phyloP scores from a whole-genome alignment of 2,888 invertebrate species.

The Watsonalla cultraria region DNA sequence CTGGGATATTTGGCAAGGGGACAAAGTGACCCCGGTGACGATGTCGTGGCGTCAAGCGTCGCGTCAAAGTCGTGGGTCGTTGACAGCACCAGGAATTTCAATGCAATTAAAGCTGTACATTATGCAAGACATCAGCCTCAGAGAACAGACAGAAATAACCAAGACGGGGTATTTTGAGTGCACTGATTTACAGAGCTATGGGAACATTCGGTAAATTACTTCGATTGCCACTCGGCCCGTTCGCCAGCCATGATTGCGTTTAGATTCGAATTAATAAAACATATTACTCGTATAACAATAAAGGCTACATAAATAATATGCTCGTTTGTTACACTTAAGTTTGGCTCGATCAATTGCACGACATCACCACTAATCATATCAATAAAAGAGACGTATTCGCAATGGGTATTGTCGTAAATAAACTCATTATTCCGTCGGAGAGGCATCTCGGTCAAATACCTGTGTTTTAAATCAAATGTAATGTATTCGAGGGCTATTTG shows the following conservation, averaged over 20 bases:
- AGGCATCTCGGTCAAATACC: slow-evolving; percentile 65
- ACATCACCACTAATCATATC: slow-evolving; percentile 47
- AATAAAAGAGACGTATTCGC: slow-evolving; percentile 38
- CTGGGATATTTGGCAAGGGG: slow-evolving; percentile 70
- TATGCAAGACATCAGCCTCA: slow-evolving; percentile 49
- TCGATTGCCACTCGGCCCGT: slow-evolving; percentile 36
- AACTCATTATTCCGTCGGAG: slow-evolving; percentile 48
- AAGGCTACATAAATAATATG: slow-evolving; percentile 37
- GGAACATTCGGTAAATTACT: slow-evolving; percentile 40
- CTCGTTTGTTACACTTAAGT: slow-evolving; percentile 47
- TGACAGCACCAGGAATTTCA: slow-evolving; percentile 43
- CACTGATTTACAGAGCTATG: slow-evolving; percentile 41
- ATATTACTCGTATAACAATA: slow-evolving; percentile 33
- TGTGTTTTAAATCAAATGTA: slow-evolving; percentile 62
- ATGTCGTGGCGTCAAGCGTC: slow-evolving; percentile 31
- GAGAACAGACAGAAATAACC: slow-evolving; percentile 36
- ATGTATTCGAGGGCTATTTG: slow-evolving; percentile 51
- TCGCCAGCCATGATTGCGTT: slow-evolving; percentile 33
- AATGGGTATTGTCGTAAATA: slow-evolving; percentile 52
- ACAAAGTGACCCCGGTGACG: slow-evolving; percentile 41
- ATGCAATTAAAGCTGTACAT: slow-evolving; percentile 48
- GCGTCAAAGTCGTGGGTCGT: slow-evolving; percentile 39
- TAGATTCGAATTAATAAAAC: slow-evolving; percentile 47
- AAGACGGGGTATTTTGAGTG: slow-evolving; percentile 43
- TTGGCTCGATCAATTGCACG: slow-evolving; percentile 44